A percentile compares a stretch with the other conserved stretches of the same genome.
Conservation (phyloP, 2,113 vertebrate species). For the Zeus faber region DNA sequence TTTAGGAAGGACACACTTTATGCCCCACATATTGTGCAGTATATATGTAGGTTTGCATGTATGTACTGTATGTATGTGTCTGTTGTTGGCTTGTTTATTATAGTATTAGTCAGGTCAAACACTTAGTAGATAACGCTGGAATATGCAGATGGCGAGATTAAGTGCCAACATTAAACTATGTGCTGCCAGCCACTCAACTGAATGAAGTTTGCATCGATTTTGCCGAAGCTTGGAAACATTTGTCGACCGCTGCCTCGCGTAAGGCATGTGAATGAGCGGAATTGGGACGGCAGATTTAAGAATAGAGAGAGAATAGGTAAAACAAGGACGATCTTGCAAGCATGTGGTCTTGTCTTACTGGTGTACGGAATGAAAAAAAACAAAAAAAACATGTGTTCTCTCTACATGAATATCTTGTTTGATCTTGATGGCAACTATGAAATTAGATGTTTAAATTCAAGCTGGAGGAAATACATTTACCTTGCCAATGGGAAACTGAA, state of each 20-base stretch:
- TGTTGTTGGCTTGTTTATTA: slow-evolving; percentile 68
- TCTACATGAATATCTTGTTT: too few species aligned
- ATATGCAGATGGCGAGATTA: neutral
- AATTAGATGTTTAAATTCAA: too few species aligned
- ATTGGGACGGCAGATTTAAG: neutral
- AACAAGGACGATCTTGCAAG: neutral
- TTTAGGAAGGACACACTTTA: slow-evolving; percentile 70
- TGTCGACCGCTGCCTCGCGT: neutral
- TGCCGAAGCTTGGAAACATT: neutral
- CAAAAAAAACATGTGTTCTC: too few species aligned
- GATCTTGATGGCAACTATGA: too few species aligned
- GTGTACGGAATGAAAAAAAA: too few species aligned
- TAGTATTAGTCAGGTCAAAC: slow-evolving; percentile 75
- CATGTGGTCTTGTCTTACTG: neutral
- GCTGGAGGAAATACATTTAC: too few species aligned
- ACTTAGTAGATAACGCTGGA: neutral
- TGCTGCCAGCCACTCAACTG: neutral
- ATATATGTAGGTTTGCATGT: slow-evolving; percentile 80
- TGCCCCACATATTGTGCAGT: slow-evolving; percentile 84
- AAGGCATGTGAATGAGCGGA: neutral
- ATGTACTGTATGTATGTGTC: slow-evolving; percentile 72
- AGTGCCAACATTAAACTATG: neutral
- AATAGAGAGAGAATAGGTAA: neutral
- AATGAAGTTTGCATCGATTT: neutral
- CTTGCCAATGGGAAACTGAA: too few species aligned